phyloP scores from a whole-genome alignment of 2,797 vertebrate genomes.

The Enteromius afrohamiltoni region DNA sequence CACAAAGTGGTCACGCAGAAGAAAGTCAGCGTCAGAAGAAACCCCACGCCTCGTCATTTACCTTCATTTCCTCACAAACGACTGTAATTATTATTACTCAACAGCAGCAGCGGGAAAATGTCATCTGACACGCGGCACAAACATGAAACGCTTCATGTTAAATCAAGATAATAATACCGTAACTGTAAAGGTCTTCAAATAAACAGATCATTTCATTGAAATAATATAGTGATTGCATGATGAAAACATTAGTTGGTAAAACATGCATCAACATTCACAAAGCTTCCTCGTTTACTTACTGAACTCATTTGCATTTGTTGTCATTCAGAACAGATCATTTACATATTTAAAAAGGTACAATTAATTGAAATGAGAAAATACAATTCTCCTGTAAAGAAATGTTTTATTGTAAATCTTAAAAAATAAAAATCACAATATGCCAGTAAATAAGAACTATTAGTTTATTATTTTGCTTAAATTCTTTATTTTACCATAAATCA shows the following conservation, averaged over 20 bases:
- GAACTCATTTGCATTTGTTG: not conserved
- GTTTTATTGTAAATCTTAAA: not conserved
- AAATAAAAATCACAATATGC: not conserved
- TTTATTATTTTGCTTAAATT: not conserved
- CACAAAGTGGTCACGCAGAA: not conserved
- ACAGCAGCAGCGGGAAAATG: not conserved
- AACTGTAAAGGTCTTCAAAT: not conserved
- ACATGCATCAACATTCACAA: not conserved
- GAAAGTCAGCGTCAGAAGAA: not conserved
- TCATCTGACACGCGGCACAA: not conserved
- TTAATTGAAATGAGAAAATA: not conserved
- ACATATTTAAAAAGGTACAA: not conserved
- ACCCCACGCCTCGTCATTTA: slow-evolving; percentile 12
- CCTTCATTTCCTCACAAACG: not conserved
- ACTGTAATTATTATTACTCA: slow-evolving; percentile 26
- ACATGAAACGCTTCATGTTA: not conserved
- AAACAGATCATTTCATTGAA: not conserved
- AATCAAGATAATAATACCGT: not conserved
- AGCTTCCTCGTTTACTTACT: not conserved
- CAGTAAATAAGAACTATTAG: not conserved
- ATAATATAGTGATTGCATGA: not conserved
- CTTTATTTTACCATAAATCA: not conserved
- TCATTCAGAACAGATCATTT: not conserved
- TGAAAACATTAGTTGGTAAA: no score
- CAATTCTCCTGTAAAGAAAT: not conserved